Evolutionary conservation across 2,113 vertebrate genomes (phyloP).

Genomic region (Dendropsophus ebraccatus): DNA sequence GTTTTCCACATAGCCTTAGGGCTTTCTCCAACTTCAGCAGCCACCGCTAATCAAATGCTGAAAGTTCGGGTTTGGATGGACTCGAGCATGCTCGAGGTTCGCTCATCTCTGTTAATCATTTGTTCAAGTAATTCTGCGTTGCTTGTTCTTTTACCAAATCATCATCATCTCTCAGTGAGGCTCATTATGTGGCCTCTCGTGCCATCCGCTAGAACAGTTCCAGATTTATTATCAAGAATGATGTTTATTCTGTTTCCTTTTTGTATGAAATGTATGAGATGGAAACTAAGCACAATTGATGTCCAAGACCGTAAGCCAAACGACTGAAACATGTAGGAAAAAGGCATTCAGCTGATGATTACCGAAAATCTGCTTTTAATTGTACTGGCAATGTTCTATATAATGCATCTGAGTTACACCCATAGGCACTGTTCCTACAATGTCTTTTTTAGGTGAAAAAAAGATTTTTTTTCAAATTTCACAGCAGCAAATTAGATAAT

Average conservation of each 20-base stretch:
- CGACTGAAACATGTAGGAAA: not conserved
- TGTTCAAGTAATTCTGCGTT: no score
- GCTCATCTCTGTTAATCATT: no score
- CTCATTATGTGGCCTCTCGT: not conserved
- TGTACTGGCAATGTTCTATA: not conserved
- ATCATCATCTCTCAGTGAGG: no score
- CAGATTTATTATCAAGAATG: not conserved
- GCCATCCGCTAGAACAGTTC: not conserved
- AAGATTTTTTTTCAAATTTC: no score
- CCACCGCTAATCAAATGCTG: no score
- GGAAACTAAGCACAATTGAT: not conserved
- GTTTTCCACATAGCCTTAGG: no score
- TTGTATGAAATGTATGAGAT: not conserved
- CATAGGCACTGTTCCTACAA: no score
- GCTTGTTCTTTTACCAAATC: not conserved
- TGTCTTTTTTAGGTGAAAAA: no score
- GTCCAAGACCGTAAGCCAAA: not conserved
- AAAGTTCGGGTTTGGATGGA: no score
- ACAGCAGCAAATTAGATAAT: no score
- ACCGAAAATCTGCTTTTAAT: slow-evolving; percentile 15
- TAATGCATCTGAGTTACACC: not conserved
- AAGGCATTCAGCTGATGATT: not conserved
- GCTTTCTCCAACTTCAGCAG: no score
- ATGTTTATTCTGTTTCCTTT: not conserved
- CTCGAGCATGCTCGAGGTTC: no score